A percentile compares a stretch with the other conserved stretches of the same genome.
These are phyloP conservation scores for Deilephila porcellus DNA, from an alignment of 2,888 invertebrate genomes.

Conservation along the genomic window DNA sequence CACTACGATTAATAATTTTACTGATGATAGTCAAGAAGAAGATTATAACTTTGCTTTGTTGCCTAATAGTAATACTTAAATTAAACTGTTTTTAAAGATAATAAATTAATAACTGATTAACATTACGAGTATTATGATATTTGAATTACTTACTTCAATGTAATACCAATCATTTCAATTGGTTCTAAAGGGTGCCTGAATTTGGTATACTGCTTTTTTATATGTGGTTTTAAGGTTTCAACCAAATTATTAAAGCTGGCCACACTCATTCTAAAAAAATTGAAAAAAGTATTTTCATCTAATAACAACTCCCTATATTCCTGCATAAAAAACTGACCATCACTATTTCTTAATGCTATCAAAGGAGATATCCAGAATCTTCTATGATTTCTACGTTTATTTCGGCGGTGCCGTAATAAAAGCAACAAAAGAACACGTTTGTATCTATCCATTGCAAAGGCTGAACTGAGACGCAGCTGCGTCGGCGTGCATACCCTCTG, in stretches of 20 bases:
- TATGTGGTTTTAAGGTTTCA: slow-evolving; percentile 46
- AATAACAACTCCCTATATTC: slow-evolving; percentile 43
- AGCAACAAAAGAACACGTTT: slow-evolving; percentile 33
- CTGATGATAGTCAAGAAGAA: slow-evolving; percentile 43
- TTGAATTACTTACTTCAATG: slow-evolving; percentile 44
- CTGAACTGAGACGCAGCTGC: slow-evolving; percentile 34
- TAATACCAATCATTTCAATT: slow-evolving; percentile 47
- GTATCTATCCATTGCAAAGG: slow-evolving; percentile 35
- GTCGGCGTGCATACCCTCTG: slow-evolving; percentile 25
- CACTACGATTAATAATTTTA: slow-evolving; percentile 40
- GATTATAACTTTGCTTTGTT: slow-evolving; percentile 38
- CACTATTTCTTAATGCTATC: slow-evolving; percentile 37
- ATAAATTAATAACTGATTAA: slow-evolving; percentile 32
- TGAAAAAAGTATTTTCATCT: slow-evolving; percentile 45
- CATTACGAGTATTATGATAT: slow-evolving; percentile 22
- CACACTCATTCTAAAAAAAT: too few species aligned
- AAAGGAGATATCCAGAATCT: slow-evolving; percentile 27
- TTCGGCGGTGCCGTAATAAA: slow-evolving; percentile 31
- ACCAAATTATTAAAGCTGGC: slow-evolving; percentile 46
- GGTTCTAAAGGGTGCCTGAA: slow-evolving; percentile 49
- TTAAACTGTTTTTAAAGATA: slow-evolving; percentile 38
- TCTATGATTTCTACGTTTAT: slow-evolving; percentile 22
- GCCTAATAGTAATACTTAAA: slow-evolving; percentile 40
- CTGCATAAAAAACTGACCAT: slow-evolving; percentile 43
- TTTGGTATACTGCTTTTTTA: slow-evolving; percentile 48